Evolutionary conservation across 2,888 invertebrate species (phyloP).

Genomic region (Yponomeuta cagnagella): DNA sequence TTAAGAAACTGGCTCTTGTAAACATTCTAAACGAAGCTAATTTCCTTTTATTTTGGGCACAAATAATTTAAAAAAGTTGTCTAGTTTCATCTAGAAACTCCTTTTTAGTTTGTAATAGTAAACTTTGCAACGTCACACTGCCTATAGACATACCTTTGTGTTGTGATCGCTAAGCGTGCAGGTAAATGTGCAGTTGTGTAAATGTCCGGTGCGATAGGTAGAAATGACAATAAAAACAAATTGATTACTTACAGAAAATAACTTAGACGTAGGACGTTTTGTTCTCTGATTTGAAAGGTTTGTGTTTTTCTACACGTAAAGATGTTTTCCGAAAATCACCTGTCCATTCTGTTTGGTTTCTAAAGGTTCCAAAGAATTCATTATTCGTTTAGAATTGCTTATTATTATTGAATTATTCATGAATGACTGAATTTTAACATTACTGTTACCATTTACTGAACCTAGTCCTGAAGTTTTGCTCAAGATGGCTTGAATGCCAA

Average conservation of each 20-base stretch:
- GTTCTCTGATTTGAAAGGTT: neutral
- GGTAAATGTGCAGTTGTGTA: neutral
- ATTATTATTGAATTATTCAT: too few species aligned
- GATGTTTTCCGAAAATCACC: neutral
- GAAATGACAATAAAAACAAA: conserved; percentile 49
- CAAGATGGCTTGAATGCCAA: too few species aligned
- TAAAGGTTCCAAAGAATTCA: too few species aligned
- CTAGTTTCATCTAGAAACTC: neutral
- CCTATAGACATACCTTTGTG: conserved; percentile 13
- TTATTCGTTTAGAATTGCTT: too few species aligned
- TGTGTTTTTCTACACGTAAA: neutral
- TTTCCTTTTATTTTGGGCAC: neutral
- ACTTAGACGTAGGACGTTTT: neutral
- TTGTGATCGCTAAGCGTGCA: conserved; percentile 6
- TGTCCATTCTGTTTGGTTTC: too few species aligned
- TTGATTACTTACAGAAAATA: neutral
- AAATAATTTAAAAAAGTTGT: neutral
- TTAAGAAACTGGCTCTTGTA: neutral
- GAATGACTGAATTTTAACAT: too few species aligned
- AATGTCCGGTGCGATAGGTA: conserved; percentile 30
- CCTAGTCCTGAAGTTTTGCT: too few species aligned
- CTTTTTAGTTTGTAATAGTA: neutral
- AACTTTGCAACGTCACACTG: conserved; percentile 11
- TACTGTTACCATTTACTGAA: too few species aligned
- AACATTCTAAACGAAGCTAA: neutral